Evolutionary conservation across 2,113 vertebrate species (phyloP).

Genomic region (Euleptes europaea): DNA sequence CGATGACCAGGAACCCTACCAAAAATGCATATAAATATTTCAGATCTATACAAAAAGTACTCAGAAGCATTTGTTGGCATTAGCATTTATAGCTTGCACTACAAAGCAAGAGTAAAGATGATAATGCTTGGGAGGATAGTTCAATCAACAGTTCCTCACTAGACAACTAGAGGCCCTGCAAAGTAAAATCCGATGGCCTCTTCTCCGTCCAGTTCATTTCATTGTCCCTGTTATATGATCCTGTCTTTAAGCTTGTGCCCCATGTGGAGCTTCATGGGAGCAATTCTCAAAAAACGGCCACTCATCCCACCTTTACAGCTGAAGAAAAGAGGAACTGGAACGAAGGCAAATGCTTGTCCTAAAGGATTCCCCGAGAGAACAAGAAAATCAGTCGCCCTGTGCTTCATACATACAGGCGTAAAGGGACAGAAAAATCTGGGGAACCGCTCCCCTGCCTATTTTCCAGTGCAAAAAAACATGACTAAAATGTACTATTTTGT

Average conservation of each 20-base stretch:
- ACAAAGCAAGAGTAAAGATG: not conserved
- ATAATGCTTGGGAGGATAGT: not conserved
- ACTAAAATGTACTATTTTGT: too few relatives aligned
- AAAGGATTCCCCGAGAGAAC: too few relatives aligned
- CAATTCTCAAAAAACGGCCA: too few relatives aligned
- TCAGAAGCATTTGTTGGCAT: not conserved
- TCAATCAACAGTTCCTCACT: not conserved
- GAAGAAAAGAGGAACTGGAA: not conserved
- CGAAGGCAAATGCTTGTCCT: not conserved
- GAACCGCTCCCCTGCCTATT: too few relatives aligned
- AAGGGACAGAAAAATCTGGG: not conserved
- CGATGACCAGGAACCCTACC: conserved; percentile 69
- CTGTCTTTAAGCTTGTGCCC: not conserved
- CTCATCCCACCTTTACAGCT: too few relatives aligned
- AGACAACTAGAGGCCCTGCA: not conserved
- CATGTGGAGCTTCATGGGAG: not conserved
- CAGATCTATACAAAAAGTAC: not conserved
- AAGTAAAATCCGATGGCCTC: not conserved
- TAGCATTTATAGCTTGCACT: not conserved
- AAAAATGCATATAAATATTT: conserved; percentile 38
- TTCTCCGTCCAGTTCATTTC: not conserved
- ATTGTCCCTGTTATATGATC: not conserved
- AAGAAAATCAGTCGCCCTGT: too few relatives aligned
- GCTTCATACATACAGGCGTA: too few relatives aligned
- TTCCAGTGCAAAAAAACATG: too few relatives aligned